Base-by-base conservation (phyloP, 2,797 vertebrate genomes). In the Chaetodon trifasciatus region DNA sequence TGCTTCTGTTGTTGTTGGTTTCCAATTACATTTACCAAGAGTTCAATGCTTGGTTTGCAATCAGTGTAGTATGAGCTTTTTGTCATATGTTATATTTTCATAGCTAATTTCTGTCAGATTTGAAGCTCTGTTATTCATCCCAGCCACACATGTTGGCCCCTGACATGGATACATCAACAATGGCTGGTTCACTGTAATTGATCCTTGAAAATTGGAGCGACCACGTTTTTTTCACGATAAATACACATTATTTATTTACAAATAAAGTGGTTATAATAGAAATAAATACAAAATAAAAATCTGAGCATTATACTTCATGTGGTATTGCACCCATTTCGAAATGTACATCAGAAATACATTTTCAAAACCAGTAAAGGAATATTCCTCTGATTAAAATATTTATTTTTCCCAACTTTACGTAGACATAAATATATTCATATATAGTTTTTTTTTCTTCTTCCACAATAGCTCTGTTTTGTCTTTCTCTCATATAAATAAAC, bases 211-310 rank as follows among this genome's bases (percentile, higher is more conserved):
- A 96, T 92, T 96, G 84, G 85, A 94, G 96, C 94, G 91, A 97
- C 96, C 96, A 97, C 95, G 93, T 95, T 96, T 95, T 95, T 95
- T 96, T 97, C 96, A 97, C 92, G 98, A 99, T 99, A 99, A 99
- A 99, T 99, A 99, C 97, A 98, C 98, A 99, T 97, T 95, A 97
- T 96, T 98, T 99, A 98, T 98, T 98, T 97, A 97, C 97, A 99
- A 97, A 94, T 97, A 97, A 97, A 98, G 97, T 98, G 97, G 98
- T 99, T 99, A 99, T 98, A 97, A 98, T 99, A 97, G 96, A 96
- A 99, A 99, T 99, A 99, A 99, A 99, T 99, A 99, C 98, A 99
- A 98, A 98, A 98, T 99, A 99, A 97, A 97, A 97, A 99, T 99
- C 97, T 98, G 97, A 97, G 96, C 97, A 98, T 97, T 98, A 98